These are phyloP conservation scores for Stenichneumon culpator DNA, from an alignment of 2,888 invertebrate species.

Conservation along the genomic window DNA sequence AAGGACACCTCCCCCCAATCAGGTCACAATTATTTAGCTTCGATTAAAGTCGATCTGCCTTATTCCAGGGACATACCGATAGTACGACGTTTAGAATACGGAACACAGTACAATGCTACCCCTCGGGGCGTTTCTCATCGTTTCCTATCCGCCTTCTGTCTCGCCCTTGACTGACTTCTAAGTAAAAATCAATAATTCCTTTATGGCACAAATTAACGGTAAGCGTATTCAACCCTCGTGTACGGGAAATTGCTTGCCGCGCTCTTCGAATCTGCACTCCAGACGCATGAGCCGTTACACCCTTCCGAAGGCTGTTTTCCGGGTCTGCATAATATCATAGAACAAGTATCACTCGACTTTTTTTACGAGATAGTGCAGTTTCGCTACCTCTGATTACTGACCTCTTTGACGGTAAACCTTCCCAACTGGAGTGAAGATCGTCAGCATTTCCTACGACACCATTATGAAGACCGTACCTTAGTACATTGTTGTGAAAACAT, in stretches of 20 bases:
- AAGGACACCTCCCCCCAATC: neutral
- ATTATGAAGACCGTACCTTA: neutral
- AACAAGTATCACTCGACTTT: conserved; percentile 62
- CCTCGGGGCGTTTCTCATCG: conserved; percentile 43
- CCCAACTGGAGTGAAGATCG: neutral
- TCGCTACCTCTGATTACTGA: neutral
- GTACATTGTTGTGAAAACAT: neutral
- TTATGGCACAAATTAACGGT: conserved; percentile 84
- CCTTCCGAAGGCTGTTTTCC: conserved; percentile 71
- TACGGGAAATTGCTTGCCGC: conserved; percentile 63
- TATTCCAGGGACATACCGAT: neutral
- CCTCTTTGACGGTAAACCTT: neutral
- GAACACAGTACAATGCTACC: neutral
- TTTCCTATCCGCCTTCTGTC: conserved; percentile 69
- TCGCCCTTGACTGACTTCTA: conserved; percentile 80
- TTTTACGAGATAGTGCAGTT: conserved; percentile 20
- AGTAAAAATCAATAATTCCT: conserved; percentile 84
- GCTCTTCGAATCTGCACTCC: conserved; percentile 18
- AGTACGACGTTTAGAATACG: neutral
- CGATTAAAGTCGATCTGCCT: conserved; percentile 1
- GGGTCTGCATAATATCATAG: conserved; percentile 78
- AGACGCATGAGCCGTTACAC: conserved; percentile 15
- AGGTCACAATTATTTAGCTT: neutral
- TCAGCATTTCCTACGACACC: neutral
- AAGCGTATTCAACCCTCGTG: conserved; percentile 83